Base-by-base conservation (phyloP, 1,140 invertebrate species). In the Battus philenor region DNA sequence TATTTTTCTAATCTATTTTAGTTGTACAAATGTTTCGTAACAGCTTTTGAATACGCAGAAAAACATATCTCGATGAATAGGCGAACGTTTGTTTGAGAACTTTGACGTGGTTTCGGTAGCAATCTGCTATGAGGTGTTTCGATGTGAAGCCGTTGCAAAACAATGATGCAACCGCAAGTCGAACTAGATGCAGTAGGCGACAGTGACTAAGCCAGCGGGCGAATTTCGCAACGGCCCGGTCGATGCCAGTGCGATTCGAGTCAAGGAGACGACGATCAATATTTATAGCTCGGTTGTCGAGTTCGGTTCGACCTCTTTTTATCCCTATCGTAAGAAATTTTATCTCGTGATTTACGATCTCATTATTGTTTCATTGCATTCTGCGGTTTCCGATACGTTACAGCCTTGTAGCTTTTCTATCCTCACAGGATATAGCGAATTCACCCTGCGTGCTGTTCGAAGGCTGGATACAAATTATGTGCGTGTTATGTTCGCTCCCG, bases 251-350 rank as follows among this genome's bases (percentile, higher is more conserved):
- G 54, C 68, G 58, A 77, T 69, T 68, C 63, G 73, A 77, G 75
- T 78, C 75, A 79, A 82, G 75, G 78, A 73, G 69, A 74, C 57
- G 50, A 50, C 51, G 58, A 74, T 70, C 69, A 72, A 70, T 76
- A 76, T 72, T 67, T 70, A 68, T 68, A 66, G 59, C 65, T 66
- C 59, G 63, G 55, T 64, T 64, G 66, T 66, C 65, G 56, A 65
- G 53, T 60, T 60, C 59, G 60, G 53, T 61, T 69, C 38, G 71
- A 61, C 65, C 68, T 60, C 58, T 61, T 74, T 68, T 55, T 54
- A 60, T 46, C 48, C 51, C 52, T 59, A 67, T 69, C 57, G 51
- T 51, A 53, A 60, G 66, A 63, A 59, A 69, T 62, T 60, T 69
- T 41, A 41, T 41, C 38, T 41, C 38, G 38, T 41, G 38, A 41